A percentile compares a stretch with the other conserved stretches of the same genome.
Evolutionary conservation across 1,140 invertebrate species (phyloP).

Genomic region (Drosophila burlai): DNA sequence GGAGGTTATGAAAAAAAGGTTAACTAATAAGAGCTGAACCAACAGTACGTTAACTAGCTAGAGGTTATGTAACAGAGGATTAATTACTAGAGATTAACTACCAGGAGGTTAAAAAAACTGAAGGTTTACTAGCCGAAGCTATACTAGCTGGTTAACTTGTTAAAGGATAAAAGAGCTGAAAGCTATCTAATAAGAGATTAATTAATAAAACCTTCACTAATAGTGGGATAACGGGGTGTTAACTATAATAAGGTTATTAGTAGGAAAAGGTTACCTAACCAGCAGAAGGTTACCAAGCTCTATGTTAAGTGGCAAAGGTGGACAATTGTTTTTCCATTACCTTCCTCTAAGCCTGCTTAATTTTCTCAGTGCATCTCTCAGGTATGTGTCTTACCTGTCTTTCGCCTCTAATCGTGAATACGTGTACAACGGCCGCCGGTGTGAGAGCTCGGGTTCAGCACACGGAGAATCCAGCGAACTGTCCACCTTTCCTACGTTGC

Average conservation of each 20-base stretch:
- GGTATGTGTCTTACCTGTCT: conserved; percentile 49
- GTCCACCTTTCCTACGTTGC: conserved; percentile 47
- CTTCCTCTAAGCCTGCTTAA: accelerated
- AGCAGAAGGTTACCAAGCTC: neutral
- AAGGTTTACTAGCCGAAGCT: too few relatives aligned
- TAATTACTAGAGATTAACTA: neutral
- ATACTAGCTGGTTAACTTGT: too few relatives aligned
- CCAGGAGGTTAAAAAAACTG: neutral
- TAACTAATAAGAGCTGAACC: neutral
- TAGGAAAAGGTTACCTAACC: neutral
- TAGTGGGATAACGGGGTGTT: too few relatives aligned
- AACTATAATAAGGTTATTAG: too few relatives aligned
- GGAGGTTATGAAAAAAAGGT: too few relatives aligned
- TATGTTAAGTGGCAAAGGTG: neutral
- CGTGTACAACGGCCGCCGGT: conserved; percentile 59
- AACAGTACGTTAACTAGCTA: neutral
- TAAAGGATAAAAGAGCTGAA: too few relatives aligned
- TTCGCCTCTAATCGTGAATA: conserved; percentile 71
- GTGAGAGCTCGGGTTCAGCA: conserved; percentile 36
- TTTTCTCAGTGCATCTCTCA: conserved; percentile 28
- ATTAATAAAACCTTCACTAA: neutral
- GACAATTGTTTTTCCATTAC: neutral
- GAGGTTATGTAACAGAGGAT: too few relatives aligned
- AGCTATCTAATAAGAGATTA: too few relatives aligned
- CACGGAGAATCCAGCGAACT: conserved; percentile 27